A percentile compares a stretch with the other conserved stretches of the same genome.
Conservation (phyloP, 2,888 invertebrate genomes). For the Craniophora ligustri region DNA sequence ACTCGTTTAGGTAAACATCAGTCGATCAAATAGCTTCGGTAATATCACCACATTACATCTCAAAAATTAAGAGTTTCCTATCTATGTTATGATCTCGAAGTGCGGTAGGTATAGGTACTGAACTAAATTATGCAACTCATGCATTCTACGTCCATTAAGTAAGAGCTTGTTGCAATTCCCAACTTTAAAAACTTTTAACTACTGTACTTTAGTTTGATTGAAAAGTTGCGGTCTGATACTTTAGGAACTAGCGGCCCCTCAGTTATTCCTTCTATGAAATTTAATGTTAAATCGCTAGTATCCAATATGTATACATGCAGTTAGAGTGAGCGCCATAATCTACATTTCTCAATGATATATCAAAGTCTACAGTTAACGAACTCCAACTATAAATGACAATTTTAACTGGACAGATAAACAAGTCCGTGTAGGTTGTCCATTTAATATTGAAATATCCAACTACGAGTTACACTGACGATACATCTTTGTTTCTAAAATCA, state of each 20-base stretch:
- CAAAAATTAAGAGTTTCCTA: conserved; percentile 14
- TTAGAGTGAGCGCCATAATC: conserved; percentile 16
- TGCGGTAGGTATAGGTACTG: conserved; percentile 13
- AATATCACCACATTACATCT: conserved; percentile 21
- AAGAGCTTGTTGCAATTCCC: conserved; percentile 64
- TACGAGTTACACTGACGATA: conserved; percentile 68
- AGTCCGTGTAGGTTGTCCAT: conserved; percentile 53
- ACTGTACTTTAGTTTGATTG: conserved; percentile 63
- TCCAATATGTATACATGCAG: conserved; percentile 32
- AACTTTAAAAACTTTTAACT: conserved; percentile 63
- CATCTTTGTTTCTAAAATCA: conserved; percentile 82
- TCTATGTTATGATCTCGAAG: conserved; percentile 21
- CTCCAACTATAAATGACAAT: conserved; percentile 28
- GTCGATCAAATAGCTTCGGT: neutral
- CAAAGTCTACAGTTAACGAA: conserved; percentile 36
- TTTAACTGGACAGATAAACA: conserved; percentile 40
- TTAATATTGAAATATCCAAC: conserved; percentile 70
- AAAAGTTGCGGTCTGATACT: conserved; percentile 59
- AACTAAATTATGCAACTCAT: conserved; percentile 55
- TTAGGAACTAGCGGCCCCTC: conserved; percentile 34
- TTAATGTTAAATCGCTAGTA: conserved; percentile 25
- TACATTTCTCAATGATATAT: conserved; percentile 37
- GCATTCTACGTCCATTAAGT: conserved; percentile 62
- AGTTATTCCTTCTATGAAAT: conserved; percentile 28
- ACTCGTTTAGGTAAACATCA: conserved; percentile 19